Evolutionary conservation across 2,113 vertebrate genomes (phyloP), one percentile per base, ranked within the genome.

Genomic region (Dipodomys spectabilis): DNA sequence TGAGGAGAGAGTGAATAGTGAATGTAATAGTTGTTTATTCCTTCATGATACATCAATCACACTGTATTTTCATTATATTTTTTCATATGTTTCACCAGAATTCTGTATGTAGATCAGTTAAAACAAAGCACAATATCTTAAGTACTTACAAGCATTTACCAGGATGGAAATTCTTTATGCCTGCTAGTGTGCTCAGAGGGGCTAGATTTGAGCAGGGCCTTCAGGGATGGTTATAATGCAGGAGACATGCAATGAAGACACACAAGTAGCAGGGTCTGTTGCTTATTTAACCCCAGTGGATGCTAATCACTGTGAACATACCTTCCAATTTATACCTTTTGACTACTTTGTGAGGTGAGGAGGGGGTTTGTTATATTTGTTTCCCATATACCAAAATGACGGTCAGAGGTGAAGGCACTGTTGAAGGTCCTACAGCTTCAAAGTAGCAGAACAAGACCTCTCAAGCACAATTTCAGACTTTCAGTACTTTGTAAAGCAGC

Each of bases 181-280:
- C 57, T 90, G 15, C 49, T 79, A 30, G 45, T 44, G 19, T 92
- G 32, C 69, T 90, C 64, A 80, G n/a, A 78, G 30, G 57, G 9
- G 1, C 75, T 44, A 91, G 25, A 86, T 86, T 67, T 88, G 79
- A 95, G 28, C 11, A 35, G 44, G 19, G 19, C 77, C 19, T 95
- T 94, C 65, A 85, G 45, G 57, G 62, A 32, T 90, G 57, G 27
- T 74, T 95, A 69, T 20, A 82, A 30, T 78, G 49, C n/a, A 85
- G 28, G 60, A 78, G 44, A 86, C 1, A 30, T 71, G 71, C 80
- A 30, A 87, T 85, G 19, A 4, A 1, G 15, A 69, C 39, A 25
- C 90, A 27, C 39, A 96, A 92, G 22, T 19, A 84, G 18, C 11
- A 78, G 4, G 73, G 4, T 90, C 32, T 95, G 57, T 65, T 0